Conservation (phyloP, 1,140 invertebrate species). For the Halesus radiatus region DNA sequence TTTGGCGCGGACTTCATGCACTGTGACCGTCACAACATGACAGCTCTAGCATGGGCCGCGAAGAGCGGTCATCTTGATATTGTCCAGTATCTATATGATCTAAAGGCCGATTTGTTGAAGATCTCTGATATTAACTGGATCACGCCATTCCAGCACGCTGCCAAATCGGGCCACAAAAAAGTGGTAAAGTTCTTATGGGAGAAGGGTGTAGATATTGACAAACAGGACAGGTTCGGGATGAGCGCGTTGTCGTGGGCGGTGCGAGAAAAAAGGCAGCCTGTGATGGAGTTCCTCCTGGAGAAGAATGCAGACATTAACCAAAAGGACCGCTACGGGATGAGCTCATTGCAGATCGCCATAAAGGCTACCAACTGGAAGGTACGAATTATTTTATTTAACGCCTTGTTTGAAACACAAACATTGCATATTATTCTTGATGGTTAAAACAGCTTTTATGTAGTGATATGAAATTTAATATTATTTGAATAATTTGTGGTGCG, state of each 20-base stretch:
- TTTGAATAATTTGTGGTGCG: too few relatives aligned
- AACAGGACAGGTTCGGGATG: constrained; percentile 27
- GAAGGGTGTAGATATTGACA: constrained; percentile 34
- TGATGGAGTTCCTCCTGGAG: constrained; percentile 33
- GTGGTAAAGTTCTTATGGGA: constrained; percentile 7
- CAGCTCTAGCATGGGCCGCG: background rate
- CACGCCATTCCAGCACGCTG: constrained; percentile 32
- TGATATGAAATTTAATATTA: too few relatives aligned
- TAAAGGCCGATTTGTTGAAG: background rate
- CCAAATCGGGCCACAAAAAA: constrained; percentile 7
- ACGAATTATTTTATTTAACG: too few relatives aligned
- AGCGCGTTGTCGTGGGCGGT: constrained; percentile 34
- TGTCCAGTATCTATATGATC: background rate
- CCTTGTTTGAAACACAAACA: too few relatives aligned
- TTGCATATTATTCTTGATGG: too few relatives aligned
- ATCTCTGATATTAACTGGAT: background rate
- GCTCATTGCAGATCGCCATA: constrained; percentile 21
- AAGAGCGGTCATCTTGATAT: background rate
- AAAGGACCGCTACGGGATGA: background rate
- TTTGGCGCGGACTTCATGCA: background rate
- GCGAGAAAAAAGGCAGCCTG: background rate
- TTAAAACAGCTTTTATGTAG: too few relatives aligned
- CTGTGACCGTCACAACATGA: background rate
- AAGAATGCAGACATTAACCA: constrained; percentile 9
- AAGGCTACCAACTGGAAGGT: constrained; percentile 5